These are phyloP conservation scores for Terebella lapidaria DNA, from an alignment of 2,888 invertebrate genomes.

Conservation along the genomic window DNA sequence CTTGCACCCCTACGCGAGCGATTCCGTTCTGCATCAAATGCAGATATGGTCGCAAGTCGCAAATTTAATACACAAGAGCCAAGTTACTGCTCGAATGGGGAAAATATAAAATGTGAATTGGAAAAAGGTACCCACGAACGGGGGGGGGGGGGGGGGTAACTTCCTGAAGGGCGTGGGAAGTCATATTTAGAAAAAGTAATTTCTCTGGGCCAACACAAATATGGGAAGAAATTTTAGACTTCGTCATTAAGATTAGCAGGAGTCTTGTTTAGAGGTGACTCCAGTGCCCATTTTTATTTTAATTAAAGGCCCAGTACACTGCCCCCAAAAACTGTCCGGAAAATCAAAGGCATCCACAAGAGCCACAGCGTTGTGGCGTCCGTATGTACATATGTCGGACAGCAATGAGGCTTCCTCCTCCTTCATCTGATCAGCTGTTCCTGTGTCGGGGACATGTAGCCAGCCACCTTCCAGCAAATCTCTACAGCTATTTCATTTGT, in stretches of 20 bases:
- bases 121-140: too few species aligned
- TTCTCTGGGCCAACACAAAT: too few species aligned
- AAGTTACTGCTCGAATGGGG: too few species aligned
- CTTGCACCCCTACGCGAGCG: too few species aligned
- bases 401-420: constrained; percentile 57
- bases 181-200: too few species aligned
- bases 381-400: constrained; percentile 63
- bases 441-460: constrained; percentile 9
- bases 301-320: constrained; percentile 53
- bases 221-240: too few species aligned
- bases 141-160: too few species aligned
- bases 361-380: constrained; percentile 84
- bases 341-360: constrained; percentile 86
- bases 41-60: too few species aligned
- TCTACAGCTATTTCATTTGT: neutral
- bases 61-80: too few species aligned
- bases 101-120: too few species aligned
- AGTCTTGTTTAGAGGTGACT: constrained; percentile 40
- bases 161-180: too few species aligned
- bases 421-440: constrained; percentile 3
- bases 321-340: constrained; percentile 39
- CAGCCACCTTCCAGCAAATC: constrained; percentile 6
- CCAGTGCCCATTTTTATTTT: constrained; percentile 54
- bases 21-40: too few species aligned
- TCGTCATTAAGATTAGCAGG: neutral